Conservation (phyloP, 1,140 invertebrate genomes). For the Anagrus nilaparvatae region DNA sequence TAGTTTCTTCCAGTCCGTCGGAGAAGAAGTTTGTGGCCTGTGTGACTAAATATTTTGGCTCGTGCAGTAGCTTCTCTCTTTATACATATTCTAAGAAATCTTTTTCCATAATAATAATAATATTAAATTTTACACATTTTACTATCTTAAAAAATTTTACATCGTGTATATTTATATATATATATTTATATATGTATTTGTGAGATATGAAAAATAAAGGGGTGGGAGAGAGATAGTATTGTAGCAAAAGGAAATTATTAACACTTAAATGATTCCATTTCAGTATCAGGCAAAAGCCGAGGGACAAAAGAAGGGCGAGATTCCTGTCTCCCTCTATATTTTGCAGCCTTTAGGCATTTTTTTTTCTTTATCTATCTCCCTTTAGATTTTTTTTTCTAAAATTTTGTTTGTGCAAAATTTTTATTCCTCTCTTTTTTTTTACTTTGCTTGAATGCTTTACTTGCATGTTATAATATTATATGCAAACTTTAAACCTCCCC, state of each 20-base stretch:
- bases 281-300: slow-evolving; percentile 39
- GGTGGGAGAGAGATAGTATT: slow-evolving; percentile 14
- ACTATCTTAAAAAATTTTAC: too few species aligned
- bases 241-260: slow-evolving; percentile 46
- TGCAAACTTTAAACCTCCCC: too few species aligned
- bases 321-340: slow-evolving; percentile 40
- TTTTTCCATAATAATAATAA: too few species aligned
- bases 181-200: neutral
- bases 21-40: slow-evolving; percentile 13
- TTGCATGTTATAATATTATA: too few species aligned
- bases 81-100: too few species aligned
- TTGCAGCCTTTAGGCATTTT: slow-evolving; percentile 36
- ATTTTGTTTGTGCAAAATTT: slow-evolving; percentile 6
- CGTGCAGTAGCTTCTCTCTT: too few species aligned
- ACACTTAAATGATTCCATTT: slow-evolving; percentile 49
- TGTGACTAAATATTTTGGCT: too few species aligned
- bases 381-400: slow-evolving; percentile 10
- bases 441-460: too few species aligned
- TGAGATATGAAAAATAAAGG: too few species aligned
- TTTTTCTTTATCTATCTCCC: slow-evolving; percentile 20
- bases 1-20: slow-evolving; percentile 13
- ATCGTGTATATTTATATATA: too few species aligned
- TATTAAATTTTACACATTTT: too few species aligned
- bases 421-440: slow-evolving; percentile 13
- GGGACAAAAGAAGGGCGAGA: slow-evolving; percentile 46